Evolutionary conservation across 2,113 vertebrate species (phyloP), one percentile per base, ranked within the genome.

Genomic region (Poecile atricapillus): DNA sequence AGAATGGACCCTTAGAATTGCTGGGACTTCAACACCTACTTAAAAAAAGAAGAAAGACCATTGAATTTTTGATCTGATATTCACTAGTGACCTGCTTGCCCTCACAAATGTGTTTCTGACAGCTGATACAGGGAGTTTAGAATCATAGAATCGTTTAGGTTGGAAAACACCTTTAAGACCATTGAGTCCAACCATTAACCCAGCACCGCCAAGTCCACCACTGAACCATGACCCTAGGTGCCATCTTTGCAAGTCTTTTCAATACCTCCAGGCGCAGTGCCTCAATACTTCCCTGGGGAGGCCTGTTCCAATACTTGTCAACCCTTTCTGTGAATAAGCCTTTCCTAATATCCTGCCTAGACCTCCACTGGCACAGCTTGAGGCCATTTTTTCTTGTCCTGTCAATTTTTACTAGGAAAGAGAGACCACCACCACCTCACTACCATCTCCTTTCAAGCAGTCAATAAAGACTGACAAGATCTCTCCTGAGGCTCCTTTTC

Each of bases 211-310:
- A 50, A 37, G 44, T 20, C 37, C 37, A 44, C 19, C 27, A 37
- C 22, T 52, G 25, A 52, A n/a, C 19, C 33, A 23, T 1, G 5
- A 13, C 33, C 31, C 6, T 7, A 5, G 10, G 10, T 2, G 3
- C 10, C n/a, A 55, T 3, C 14, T 31, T 62, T 31, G 24, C 21
- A 10, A 2, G 1, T 35, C 20, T 70, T 69, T n/a, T 39, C 46
- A 46, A 53, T 28, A 28, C 7, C 30, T 39, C 24, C n/a, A 71
- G 35, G 50, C 14, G 9, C 3, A 4, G 11, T 0, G 0, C 64
- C 22, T 22, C 58, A 64, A 19, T 27, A 2, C 22, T 80, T 71
- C 35, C 14, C 58, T 33, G 14, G 25, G 14, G 14, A 71, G 25
- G 25, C 35, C 43, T 44, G 12, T 56, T 73, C 35, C 43, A 43